These are phyloP conservation scores for Anthrax anthrax DNA, from an alignment of 2,888 invertebrate genomes.

Conservation along the genomic window DNA sequence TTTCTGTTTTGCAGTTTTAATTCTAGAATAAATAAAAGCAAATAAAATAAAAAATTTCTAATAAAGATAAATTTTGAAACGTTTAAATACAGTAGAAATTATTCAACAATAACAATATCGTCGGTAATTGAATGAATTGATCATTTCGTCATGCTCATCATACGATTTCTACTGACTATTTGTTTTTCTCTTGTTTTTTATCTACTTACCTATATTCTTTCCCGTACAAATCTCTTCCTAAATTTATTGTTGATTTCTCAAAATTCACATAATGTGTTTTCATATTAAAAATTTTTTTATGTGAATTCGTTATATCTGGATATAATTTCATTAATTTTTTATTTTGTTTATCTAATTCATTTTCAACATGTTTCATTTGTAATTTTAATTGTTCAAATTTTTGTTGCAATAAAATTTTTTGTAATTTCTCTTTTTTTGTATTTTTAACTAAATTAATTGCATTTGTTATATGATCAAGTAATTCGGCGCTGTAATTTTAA, in stretches of 20 bases:
- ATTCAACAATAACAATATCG: too few relatives aligned
- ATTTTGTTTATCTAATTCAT: slow-evolving; percentile 21
- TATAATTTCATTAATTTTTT: slow-evolving; percentile 22
- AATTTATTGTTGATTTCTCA: slow-evolving; percentile 20
- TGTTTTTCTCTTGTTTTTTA: too few relatives aligned
- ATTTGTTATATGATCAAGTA: slow-evolving; percentile 25
- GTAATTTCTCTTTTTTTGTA: slow-evolving; percentile 23
- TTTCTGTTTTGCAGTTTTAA: slow-evolving; percentile 23
- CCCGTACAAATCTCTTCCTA: slow-evolving; percentile 23
- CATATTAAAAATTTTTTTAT: slow-evolving; percentile 23
- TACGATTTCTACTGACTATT: too few relatives aligned
- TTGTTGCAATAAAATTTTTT: slow-evolving; percentile 21
- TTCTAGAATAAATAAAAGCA: slow-evolving; percentile 15
- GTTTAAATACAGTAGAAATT: too few relatives aligned
- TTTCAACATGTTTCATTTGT: slow-evolving; percentile 22
- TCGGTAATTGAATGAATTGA: too few relatives aligned
- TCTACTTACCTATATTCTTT: slow-evolving; percentile 19
- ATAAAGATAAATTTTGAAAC: too few relatives aligned
- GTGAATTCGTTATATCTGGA: slow-evolving; percentile 25
- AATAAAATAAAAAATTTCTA: too few relatives aligned
- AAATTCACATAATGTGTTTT: slow-evolving; percentile 24
- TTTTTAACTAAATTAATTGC: slow-evolving; percentile 24
- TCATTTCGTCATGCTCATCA: too few relatives aligned
- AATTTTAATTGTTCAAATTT: slow-evolving; percentile 22
- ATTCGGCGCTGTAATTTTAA: slow-evolving; percentile 17